These are phyloP conservation scores for Leptopilina myrica DNA, from an alignment of 2,888 invertebrate genomes.

Conservation along the genomic window DNA sequence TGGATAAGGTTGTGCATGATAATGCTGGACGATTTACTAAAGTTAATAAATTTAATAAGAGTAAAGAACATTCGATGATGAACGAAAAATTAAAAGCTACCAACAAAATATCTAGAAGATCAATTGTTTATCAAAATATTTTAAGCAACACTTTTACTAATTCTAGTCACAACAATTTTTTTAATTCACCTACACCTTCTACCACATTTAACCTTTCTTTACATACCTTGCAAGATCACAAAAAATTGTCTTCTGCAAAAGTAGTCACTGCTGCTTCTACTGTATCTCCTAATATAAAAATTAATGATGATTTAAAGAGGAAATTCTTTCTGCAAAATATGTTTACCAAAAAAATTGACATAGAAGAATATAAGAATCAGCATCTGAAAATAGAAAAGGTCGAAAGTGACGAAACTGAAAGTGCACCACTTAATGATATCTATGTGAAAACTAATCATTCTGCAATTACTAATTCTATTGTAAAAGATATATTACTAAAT, in stretches of 20 bases:
- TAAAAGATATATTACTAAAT: too few relatives aligned
- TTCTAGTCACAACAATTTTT: not conserved
- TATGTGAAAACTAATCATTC: too few relatives aligned
- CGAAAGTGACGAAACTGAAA: too few relatives aligned
- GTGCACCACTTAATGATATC: too few relatives aligned
- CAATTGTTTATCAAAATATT: not conserved
- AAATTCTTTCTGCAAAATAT: not conserved
- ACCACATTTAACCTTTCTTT: not conserved
- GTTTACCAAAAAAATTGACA: not conserved
- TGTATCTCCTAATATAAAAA: not conserved
- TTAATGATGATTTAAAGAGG: not conserved
- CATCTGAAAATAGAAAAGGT: too few relatives aligned
- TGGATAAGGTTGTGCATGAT: conserved; percentile 64
- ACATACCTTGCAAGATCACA: not conserved
- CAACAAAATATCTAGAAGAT: not conserved
- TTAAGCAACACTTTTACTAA: not conserved
- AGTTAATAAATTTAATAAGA: not conserved
- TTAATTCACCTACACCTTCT: not conserved
- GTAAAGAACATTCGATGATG: not conserved
- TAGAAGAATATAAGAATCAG: not conserved
- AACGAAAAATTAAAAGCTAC: not conserved
- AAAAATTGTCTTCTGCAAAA: not conserved
- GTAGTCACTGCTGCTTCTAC: not conserved
- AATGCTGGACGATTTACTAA: conserved; percentile 34
- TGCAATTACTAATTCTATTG: too few relatives aligned